These are phyloP conservation scores for Slavum lentiscoides DNA, from an alignment of 2,888 invertebrate species.

Conservation along the genomic window DNA sequence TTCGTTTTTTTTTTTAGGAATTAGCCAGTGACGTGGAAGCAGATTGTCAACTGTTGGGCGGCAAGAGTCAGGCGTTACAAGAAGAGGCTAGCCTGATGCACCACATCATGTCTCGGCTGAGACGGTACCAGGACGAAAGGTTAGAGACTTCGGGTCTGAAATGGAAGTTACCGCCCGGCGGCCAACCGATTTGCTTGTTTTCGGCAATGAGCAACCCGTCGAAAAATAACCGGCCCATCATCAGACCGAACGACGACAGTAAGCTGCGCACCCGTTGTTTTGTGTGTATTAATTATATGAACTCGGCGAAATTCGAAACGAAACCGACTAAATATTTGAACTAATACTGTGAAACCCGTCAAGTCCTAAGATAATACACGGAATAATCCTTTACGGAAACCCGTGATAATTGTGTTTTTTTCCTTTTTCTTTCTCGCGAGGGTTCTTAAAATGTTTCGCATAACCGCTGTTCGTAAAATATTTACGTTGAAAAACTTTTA, in stretches of 20 bases:
- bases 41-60: conserved; percentile 63
- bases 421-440: too few relatives aligned
- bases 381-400: too few relatives aligned
- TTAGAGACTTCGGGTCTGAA: conserved; percentile 66
- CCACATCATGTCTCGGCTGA: conserved; percentile 68
- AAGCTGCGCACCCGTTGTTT: conserved; percentile 56
- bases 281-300: too few relatives aligned
- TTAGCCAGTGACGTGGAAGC: conserved; percentile 71
- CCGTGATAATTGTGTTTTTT: too few relatives aligned
- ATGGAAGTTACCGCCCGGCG: conserved; percentile 72
- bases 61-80: conserved; percentile 61
- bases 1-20: conserved; percentile 62
- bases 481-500: too few relatives aligned
- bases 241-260: conserved; percentile 72
- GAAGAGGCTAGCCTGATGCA: conserved; percentile 73
- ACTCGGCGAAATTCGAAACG: too few relatives aligned
- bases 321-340: too few relatives aligned
- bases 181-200: conserved; percentile 72
- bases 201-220: conserved; percentile 64
- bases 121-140: conserved; percentile 64
- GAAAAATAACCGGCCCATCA: conserved; percentile 62
- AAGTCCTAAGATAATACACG: too few relatives aligned
- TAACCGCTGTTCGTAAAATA: too few relatives aligned
- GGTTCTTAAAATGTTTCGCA: too few relatives aligned
- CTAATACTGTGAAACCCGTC: too few relatives aligned